Conservation (phyloP, 2,888 invertebrate genomes). For the Cephus sareptanus region DNA sequence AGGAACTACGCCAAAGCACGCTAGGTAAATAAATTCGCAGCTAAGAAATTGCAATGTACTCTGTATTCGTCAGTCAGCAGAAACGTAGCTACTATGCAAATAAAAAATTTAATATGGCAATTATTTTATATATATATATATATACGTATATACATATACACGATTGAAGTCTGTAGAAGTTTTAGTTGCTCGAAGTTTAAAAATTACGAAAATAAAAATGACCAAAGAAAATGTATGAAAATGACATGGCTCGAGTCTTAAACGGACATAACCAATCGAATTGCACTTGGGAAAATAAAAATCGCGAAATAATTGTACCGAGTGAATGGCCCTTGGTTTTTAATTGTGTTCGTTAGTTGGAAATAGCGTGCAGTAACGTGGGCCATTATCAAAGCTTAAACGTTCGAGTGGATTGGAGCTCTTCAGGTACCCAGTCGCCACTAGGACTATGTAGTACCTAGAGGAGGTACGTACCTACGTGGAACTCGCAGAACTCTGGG, state of each 20-base stretch:
- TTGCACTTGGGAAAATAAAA: slow-evolving; percentile 19
- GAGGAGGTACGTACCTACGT: slow-evolving; percentile 1
- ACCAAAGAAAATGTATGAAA: not conserved
- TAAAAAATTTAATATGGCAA: not conserved
- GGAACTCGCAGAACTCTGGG: not conserved
- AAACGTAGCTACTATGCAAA: not conserved
- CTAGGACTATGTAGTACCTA: not conserved
- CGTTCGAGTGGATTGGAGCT: slow-evolving; percentile 9
- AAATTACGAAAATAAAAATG: not conserved
- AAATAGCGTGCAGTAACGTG: slow-evolving; percentile 38
- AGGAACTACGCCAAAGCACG: not conserved
- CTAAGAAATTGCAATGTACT: not conserved
- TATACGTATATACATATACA: too few relatives aligned
- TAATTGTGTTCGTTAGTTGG: slow-evolving; percentile 42
- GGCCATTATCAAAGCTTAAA: slow-evolving; percentile 33
- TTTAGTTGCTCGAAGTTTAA: not conserved
- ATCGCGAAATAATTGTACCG: slow-evolving; percentile 36
- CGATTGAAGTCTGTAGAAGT: not conserved
- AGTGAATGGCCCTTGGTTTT: slow-evolving; percentile 41
- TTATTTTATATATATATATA: not conserved
- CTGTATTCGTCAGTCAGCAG: not conserved
- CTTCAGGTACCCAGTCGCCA: not conserved
- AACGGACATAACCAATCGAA: not conserved
- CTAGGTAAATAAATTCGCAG: not conserved
- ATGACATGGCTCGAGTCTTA: not conserved